Percentiles rank a stretch among this genome's conserved stretches.
Evolutionary conservation across 1,140 invertebrate genomes (phyloP).

Genomic region (Drosophila neocordata): DNA sequence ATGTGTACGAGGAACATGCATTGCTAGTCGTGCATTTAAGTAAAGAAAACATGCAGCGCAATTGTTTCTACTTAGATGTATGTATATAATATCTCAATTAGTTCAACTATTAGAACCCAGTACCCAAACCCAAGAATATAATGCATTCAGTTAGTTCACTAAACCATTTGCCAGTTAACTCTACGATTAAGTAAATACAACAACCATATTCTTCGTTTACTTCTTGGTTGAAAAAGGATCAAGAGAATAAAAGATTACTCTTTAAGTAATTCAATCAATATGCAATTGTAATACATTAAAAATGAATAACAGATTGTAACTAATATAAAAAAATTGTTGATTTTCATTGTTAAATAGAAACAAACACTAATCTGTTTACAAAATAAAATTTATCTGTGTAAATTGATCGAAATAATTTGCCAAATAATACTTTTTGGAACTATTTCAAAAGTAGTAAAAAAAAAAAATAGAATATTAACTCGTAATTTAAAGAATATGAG

Average conservation of each 20-base stretch:
- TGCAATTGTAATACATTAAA: too few relatives aligned
- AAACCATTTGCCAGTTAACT: slow-evolving; percentile 2
- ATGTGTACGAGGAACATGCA: slow-evolving; percentile 3
- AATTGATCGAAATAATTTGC: too few relatives aligned
- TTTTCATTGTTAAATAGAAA: too few relatives aligned
- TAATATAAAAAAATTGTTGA: too few relatives aligned
- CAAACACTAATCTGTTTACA: too few relatives aligned
- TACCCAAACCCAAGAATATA: not conserved
- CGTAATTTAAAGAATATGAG: too few relatives aligned
- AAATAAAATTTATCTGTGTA: too few relatives aligned
- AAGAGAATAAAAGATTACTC: not conserved
- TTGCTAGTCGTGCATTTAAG: not conserved
- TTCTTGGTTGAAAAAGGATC: not conserved
- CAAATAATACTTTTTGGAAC: too few relatives aligned
- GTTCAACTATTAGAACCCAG: not conserved
- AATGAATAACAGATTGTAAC: too few relatives aligned
- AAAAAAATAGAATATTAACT: too few relatives aligned
- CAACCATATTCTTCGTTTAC: not conserved
- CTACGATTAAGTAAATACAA: not conserved
- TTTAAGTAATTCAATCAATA: too few relatives aligned
- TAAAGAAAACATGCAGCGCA: not conserved
- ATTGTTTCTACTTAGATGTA: not conserved
- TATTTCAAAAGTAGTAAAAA: too few relatives aligned
- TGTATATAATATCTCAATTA: not conserved
- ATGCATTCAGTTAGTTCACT: slow-evolving; percentile 9